Evolutionary conservation across 2,888 invertebrate species (phyloP).

Genomic region (Pristionchus exspectatus): DNA sequence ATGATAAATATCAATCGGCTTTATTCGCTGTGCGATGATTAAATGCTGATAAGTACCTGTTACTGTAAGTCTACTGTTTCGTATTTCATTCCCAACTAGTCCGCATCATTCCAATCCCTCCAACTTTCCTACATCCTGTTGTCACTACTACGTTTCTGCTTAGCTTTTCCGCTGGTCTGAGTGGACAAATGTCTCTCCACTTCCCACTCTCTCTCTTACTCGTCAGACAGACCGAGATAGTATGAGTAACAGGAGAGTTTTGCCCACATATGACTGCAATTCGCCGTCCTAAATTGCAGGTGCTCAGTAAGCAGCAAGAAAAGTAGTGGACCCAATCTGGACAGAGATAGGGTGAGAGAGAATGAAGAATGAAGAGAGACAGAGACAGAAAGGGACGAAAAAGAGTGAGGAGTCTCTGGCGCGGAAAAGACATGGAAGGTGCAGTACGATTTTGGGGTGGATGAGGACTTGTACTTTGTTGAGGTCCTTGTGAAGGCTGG

Average conservation of each 20-base stretch:
- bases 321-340: background rate
- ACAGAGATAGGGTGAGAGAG: conserved; percentile 28
- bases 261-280: background rate
- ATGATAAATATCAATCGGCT: no score
- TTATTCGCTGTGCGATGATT: no score
- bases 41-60: no score
- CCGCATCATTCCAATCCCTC: background rate
- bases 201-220: background rate
- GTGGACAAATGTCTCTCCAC: background rate
- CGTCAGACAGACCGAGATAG: background rate
- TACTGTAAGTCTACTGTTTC: no score
- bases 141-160: conserved; percentile 39
- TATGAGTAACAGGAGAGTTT: background rate
- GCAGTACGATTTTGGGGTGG: conserved; percentile 37
- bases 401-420: background rate
- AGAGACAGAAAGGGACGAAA: background rate
- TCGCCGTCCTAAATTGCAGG: conserved; percentile 28
- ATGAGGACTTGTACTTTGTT: conserved; percentile 1
- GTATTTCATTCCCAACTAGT: background rate
- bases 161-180: background rate
- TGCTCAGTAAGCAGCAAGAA: background rate
- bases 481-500: background rate
- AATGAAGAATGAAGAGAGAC: background rate
- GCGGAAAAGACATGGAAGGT: conserved; percentile 9
- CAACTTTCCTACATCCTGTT: background rate